Base-by-base conservation (phyloP, 2,797 vertebrate genomes). In the Botia almorhae region DNA sequence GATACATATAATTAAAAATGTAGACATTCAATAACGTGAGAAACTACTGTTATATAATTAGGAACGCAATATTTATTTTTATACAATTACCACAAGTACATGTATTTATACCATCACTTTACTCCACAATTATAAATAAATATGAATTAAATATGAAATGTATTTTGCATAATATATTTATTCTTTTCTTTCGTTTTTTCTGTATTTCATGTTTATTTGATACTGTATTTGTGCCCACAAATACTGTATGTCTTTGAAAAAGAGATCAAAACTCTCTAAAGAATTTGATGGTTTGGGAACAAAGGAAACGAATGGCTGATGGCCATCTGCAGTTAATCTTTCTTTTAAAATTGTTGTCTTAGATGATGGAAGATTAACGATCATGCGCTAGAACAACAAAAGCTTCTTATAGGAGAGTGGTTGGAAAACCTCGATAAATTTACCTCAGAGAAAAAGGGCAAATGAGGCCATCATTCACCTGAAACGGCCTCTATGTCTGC, bases 301-400 rank as follows among this genome's bases (percentile, higher is more conserved):
- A 69, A 39, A 76, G 33, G 17, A 76, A 46, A 29, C 21, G 0
- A 68, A 56, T 58, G 55, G 16, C 63, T 46, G 36, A 68, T 56
- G 74, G 65, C 51, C 19, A 58, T 17, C 13, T n/a, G 64, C 21
- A 56, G 29, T 58, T 21, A 43, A 56, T 55, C 33, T 46, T 68
- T 68, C 53, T 55, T 43, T 68, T 51, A 17, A n/a, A 56, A 36
- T 23, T 43, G 26, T 72, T 72, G 53, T 72, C 48, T 72, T 64
- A 63, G 58, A 71, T 50, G 39, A 29, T 82, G 2, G 1, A 82
- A 70, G 75, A 78, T 61, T 26, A 74, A 78, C 17, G 26, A 69
- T 29, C 46, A 26, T 43, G 19, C 56, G 63, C 43, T 50, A 23
- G 46, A 33, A 51, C 26, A 60, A 69, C 39, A 74, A 70, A 71